Percentiles rank a stretch among this genome's conserved stretches.
These are phyloP conservation scores for Hippocampus abdominalis DNA, from an alignment of 2,113 vertebrate species.

Conservation along the genomic window DNA sequence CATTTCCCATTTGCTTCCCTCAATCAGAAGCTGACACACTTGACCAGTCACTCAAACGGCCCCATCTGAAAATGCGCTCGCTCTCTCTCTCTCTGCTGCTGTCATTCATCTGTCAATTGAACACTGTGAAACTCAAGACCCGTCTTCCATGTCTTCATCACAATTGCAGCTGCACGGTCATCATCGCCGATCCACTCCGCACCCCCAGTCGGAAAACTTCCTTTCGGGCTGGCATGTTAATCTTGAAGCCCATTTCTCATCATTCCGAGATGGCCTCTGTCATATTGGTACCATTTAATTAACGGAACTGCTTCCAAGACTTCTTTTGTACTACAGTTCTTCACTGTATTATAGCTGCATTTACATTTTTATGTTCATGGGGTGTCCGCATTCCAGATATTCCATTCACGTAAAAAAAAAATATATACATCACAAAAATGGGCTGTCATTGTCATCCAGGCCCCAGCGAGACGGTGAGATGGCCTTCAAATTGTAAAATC, in stretches of 20 bases:
- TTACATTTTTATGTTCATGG: no score
- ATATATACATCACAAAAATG: no score
- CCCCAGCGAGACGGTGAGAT: background rate
- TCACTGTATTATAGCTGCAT: no score
- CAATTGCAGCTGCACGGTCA: background rate
- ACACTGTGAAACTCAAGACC: background rate
- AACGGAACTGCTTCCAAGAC: background rate
- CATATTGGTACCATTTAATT: slow-evolving; percentile 1
- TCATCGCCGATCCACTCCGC: background rate
- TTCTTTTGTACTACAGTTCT: no score
- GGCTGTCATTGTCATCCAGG: background rate
- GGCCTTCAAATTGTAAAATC: background rate
- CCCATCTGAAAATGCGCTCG: background rate
- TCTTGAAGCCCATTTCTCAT: background rate
- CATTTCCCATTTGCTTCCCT: background rate
- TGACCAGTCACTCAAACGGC: background rate
- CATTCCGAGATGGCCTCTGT: background rate
- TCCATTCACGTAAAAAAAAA: no score
- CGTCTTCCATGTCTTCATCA: background rate
- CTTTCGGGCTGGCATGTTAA: background rate
- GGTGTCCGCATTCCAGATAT: no score
- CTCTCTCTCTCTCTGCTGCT: background rate
- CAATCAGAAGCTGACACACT: background rate
- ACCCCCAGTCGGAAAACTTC: background rate
- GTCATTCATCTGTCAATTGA: background rate